phyloP scores from a whole-genome alignment of 2,888 invertebrate species.

The Timandra comae region DNA sequence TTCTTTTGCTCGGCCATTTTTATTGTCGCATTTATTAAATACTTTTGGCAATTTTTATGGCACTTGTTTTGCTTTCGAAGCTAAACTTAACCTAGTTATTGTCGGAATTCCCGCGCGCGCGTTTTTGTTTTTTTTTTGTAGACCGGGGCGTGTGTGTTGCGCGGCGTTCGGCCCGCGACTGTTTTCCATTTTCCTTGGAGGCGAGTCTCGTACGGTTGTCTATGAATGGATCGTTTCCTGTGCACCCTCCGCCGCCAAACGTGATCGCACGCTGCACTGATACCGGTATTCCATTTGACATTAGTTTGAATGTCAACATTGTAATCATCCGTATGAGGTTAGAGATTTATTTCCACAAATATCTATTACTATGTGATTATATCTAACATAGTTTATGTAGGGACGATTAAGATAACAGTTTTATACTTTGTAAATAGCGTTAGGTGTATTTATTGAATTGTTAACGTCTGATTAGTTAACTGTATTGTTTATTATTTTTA shows the following conservation, averaged over 20 bases:
- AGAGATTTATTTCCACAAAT: too few species aligned
- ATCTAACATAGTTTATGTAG: too few species aligned
- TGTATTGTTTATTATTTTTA: too few species aligned
- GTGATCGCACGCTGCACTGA: conserved; percentile 2
- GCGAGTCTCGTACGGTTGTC: conserved; percentile 21
- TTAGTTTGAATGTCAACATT: conserved; percentile 1
- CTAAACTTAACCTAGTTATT: conserved; percentile 38
- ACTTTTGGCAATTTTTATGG: conserved; percentile 32
- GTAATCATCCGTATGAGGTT: too few species aligned
- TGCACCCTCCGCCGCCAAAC: conserved; percentile 31
- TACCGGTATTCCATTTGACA: conserved; percentile 4
- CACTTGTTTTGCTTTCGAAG: conserved; percentile 29
- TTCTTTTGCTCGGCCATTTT: conserved; percentile 57
- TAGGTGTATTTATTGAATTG: too few species aligned
- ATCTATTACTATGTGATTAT: too few species aligned
- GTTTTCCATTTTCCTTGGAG: conserved; percentile 46
- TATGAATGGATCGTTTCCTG: conserved; percentile 47
- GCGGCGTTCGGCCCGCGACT: conserved; percentile 57
- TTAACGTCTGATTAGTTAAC: too few species aligned
- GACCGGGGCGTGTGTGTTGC: conserved; percentile 36
- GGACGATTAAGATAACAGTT: too few species aligned
- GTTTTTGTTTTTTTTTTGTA: conserved; percentile 23
- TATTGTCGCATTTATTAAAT: conserved; percentile 17
- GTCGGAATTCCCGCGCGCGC: conserved; percentile 42
- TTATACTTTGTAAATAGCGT: too few species aligned